Evolutionary conservation across 2,888 invertebrate genomes (phyloP).

Genomic region (Chalcis sispes): DNA sequence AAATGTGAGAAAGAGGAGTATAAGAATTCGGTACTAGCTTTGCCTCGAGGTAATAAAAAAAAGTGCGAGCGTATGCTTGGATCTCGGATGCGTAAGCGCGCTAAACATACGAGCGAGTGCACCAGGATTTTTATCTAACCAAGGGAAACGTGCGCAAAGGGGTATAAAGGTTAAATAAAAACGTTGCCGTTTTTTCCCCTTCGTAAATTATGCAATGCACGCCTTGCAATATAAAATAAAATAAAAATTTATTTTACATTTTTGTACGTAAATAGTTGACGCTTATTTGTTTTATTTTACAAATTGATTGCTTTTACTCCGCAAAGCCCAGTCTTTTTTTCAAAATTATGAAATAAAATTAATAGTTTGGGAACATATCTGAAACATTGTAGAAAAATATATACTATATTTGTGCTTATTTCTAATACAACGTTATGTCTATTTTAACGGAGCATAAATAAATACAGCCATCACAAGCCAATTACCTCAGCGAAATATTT

Average conservation of each 20-base stretch:
- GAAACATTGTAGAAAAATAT: too few species aligned
- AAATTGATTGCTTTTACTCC: too few species aligned
- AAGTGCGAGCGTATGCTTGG: background rate
- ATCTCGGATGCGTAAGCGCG: constrained; percentile 22
- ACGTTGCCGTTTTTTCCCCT: background rate
- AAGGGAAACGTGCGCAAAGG: constrained; percentile 10
- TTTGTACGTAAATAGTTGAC: background rate
- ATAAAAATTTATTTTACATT: background rate
- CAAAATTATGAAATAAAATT: too few species aligned
- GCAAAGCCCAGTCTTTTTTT: too few species aligned
- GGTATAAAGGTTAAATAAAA: background rate
- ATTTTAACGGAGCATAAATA: too few species aligned
- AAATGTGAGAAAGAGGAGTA: background rate
- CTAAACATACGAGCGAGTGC: background rate
- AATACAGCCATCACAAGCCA: too few species aligned
- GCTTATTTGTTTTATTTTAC: background rate
- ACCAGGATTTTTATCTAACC: constrained; percentile 11
- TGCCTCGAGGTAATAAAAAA: constrained; percentile 13
- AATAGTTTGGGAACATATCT: too few species aligned
- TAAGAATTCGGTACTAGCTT: background rate
- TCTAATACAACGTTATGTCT: too few species aligned
- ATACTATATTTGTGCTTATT: too few species aligned
- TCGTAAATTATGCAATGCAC: constrained; percentile 17
- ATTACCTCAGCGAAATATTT: too few species aligned
- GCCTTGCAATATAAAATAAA: constrained; percentile 3